Evolutionary conservation across 2,113 vertebrate genomes (phyloP).

Genomic region (Rattus rattus): DNA sequence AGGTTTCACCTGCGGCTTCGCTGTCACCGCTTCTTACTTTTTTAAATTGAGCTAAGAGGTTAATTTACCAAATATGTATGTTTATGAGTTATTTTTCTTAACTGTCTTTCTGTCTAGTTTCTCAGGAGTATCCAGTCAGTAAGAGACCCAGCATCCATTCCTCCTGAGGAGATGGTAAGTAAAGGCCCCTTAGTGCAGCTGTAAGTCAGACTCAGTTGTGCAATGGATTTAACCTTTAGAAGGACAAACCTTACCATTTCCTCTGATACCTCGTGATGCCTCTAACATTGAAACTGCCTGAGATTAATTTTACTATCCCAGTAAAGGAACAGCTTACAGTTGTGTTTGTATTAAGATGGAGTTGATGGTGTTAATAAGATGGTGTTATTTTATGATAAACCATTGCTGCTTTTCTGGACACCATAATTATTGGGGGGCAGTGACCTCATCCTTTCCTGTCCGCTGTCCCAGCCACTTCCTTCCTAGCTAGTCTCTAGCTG

Average conservation of each 20-base stretch:
- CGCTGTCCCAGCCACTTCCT: not conserved
- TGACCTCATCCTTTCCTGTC: not conserved
- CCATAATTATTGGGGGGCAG: too few species aligned
- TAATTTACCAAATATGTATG: not conserved
- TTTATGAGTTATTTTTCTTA: constrained; percentile 5
- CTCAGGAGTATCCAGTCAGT: constrained; percentile 89
- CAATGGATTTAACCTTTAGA: not conserved
- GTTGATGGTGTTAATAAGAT: not conserved
- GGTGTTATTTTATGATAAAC: too few species aligned
- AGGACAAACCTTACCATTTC: not conserved
- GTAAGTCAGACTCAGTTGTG: not conserved
- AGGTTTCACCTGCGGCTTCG: not conserved
- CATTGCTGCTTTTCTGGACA: not conserved
- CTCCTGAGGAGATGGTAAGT: constrained; percentile 94
- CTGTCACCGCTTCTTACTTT: not conserved
- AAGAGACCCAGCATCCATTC: constrained; percentile 90
- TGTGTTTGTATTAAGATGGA: not conserved
- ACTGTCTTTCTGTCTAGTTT: constrained; percentile 88
- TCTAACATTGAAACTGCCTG: not conserved
- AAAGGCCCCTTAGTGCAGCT: not conserved
- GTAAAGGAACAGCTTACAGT: not conserved
- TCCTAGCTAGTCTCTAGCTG: accelerated
- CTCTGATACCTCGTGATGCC: not conserved
- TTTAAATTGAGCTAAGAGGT: not conserved
- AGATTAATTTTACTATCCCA: not conserved